Evolutionary conservation across 2,113 vertebrate genomes (phyloP).

Genomic region (Scytalopus superciliaris): DNA sequence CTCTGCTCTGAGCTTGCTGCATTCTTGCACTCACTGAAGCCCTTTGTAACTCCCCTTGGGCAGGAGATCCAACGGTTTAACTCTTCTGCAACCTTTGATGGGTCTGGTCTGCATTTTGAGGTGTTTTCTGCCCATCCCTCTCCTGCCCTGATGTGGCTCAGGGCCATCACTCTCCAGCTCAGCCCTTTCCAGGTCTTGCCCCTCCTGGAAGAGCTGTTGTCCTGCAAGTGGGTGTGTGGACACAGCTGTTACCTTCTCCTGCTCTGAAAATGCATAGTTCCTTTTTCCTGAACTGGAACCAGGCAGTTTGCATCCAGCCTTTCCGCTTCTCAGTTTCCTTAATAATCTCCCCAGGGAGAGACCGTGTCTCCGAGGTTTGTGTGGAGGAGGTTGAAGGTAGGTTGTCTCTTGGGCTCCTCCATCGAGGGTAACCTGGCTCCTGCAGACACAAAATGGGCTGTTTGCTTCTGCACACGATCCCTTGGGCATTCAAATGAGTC

Average conservation of each 20-base stretch:
- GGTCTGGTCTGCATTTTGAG: not conserved
- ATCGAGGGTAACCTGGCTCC: not conserved
- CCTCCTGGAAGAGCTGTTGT: not conserved
- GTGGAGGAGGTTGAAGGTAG: not conserved
- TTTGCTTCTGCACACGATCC: not conserved
- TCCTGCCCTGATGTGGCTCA: not conserved
- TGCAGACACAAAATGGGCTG: not conserved
- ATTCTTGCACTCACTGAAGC: not conserved
- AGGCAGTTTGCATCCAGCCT: not conserved
- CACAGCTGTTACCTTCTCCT: not conserved
- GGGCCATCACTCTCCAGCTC: not conserved
- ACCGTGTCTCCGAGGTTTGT: not conserved
- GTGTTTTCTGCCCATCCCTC: not conserved
- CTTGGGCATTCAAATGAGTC: not conserved
- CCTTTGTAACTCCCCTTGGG: accelerated
- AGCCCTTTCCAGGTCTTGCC: not conserved
- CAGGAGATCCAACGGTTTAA: not conserved
- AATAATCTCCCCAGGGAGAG: not conserved
- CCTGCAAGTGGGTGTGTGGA: not conserved
- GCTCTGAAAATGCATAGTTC: not conserved
- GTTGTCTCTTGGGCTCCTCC: not conserved
- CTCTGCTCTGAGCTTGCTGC: not conserved
- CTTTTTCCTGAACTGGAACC: not conserved
- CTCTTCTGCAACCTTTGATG: accelerated
- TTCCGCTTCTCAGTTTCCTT: not conserved